A percentile compares a stretch with the other conserved stretches of the same genome.
Conservation (phyloP, 2,888 invertebrate genomes). For the Drosophila ustulata region DNA sequence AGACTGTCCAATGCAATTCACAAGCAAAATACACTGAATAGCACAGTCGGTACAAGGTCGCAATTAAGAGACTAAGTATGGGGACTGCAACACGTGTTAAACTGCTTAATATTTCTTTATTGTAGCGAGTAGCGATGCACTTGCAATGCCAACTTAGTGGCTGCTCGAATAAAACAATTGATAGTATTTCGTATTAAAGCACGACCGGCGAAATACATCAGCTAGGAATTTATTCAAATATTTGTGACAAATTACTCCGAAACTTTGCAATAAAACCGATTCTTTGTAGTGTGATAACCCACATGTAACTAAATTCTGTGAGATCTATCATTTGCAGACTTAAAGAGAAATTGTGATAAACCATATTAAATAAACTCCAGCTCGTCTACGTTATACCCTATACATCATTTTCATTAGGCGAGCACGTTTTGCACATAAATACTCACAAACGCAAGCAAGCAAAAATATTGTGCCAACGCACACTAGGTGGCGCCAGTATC, state of each 20-base stretch:
- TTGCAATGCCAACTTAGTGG: conserved; percentile 10
- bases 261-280: neutral
- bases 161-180: neutral
- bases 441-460: neutral
- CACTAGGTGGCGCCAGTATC: neutral
- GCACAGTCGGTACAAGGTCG: conserved; percentile 36
- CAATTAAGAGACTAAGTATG: conserved; percentile 22
- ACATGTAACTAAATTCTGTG: neutral
- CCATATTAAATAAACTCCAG: conserved; percentile 5
- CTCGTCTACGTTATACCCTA: neutral
- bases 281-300: neutral
- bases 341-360: conserved; percentile 20
- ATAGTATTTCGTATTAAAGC: conserved; percentile 20
- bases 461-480: conserved; percentile 5
- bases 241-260: neutral
- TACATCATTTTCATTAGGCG: too few relatives aligned
- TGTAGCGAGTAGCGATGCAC: conserved; percentile 9
- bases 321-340: neutral
- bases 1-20: conserved; percentile 10
- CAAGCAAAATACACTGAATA: conserved; percentile 20
- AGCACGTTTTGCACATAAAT: neutral
- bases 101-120: conserved; percentile 32
- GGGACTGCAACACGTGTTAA: conserved; percentile 53
- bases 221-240: too few relatives aligned
- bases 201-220: conserved; percentile 28